Percentiles rank a stretch among this genome's conserved stretches.
Conservation (phyloP, 2,113 vertebrate genomes). For the Apus apus region DNA sequence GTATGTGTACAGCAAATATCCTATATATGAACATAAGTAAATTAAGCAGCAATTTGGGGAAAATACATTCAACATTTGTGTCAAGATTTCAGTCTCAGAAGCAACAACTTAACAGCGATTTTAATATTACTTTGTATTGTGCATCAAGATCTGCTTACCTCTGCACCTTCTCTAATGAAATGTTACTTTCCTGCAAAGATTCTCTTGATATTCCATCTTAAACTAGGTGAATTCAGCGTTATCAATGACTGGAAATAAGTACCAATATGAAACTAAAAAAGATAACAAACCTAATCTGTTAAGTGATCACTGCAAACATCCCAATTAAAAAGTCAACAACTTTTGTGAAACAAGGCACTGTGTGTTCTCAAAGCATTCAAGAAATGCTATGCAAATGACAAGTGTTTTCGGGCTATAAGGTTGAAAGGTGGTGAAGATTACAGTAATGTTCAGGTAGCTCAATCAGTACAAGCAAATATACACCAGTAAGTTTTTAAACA, state of each 20-base stretch:
- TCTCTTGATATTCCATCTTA: neutral
- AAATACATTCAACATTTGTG: neutral
- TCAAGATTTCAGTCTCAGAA: neutral
- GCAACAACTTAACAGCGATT: neutral
- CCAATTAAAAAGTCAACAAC: neutral
- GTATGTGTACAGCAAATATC: neutral
- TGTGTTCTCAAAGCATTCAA: neutral
- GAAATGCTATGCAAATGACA: neutral
- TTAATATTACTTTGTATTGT: neutral
- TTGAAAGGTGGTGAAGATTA: neutral
- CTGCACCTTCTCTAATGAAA: neutral
- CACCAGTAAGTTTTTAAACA: neutral
- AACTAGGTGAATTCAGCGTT: neutral
- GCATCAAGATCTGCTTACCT: neutral
- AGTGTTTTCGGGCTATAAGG: neutral
- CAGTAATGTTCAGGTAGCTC: neutral
- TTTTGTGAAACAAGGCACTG: neutral
- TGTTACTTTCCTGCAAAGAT: neutral
- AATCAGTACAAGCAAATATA: neutral
- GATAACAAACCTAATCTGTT: neutral
- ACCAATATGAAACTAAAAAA: neutral
- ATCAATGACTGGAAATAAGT: neutral
- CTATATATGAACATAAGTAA: neutral
- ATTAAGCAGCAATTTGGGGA: neutral
- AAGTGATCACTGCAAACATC: neutral